Base-by-base conservation (phyloP, 2,113 vertebrate genomes). In the Hirundichthys speculiger region DNA sequence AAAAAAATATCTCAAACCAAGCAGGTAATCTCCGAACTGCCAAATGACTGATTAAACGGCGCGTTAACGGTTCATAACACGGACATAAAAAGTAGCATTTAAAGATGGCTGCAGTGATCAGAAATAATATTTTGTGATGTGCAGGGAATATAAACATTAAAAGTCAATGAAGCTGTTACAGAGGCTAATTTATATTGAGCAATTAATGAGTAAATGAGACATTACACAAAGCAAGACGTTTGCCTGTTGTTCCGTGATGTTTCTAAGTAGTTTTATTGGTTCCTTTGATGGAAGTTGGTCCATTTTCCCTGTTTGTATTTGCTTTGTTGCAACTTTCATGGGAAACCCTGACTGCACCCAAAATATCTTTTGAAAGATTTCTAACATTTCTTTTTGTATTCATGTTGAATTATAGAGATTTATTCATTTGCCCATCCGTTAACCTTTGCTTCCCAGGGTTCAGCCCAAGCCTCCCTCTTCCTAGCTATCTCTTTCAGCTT, bases 131-230 rank as follows among this genome's bases (percentile, higher is more conserved):
- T 43, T 62, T 10, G 39, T 41, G 47, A 56, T 25, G 54, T 38
- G 25, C 55, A 19, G 20, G 25, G 15, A 53, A 39, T 4, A n/a
- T 15, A 18, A 53, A 39, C 20, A 52, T 64, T 70, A 42, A n/a
- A n/a, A 25, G 11, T 38, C 51, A 34, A 0, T 41, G 45, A 54
- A 21, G 49, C 56, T 48, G 41, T 14, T 13, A 50, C 40, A 22
- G 4, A 59, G 52, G 53, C 56, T 16, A 22, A 34, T 27, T 49
- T 47, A 21, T 60, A 64, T 67, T 52, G 47, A 70, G 62, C 71
- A 49, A 53, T 69, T 71, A 50, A 73, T 64, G 54, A 63, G 24
- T 58, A 43, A 69, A 69, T 59, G 39, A 69, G 13, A 24, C 55
- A 50, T 45, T n/a, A n/a, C n/a, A n/a, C n/a, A n/a, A n/a, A n/a